phyloP scores from a whole-genome alignment of 2,797 vertebrate genomes.

The Hephaestus fuliginosus region DNA sequence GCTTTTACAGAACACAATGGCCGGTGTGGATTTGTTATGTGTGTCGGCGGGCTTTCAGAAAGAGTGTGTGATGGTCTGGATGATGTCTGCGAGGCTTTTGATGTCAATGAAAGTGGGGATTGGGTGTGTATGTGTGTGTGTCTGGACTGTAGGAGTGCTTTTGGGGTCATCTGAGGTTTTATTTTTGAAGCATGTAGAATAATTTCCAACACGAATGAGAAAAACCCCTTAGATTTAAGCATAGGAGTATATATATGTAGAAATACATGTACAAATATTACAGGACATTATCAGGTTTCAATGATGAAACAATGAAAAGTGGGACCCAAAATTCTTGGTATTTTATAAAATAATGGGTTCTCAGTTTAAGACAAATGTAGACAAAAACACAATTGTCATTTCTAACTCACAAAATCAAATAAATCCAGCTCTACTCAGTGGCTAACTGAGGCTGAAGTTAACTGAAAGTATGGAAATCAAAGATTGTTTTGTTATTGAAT shows the following conservation, averaged over 20 bases:
- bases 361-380: too few relatives aligned
- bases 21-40: constrained; percentile 4
- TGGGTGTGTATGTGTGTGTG: not conserved
- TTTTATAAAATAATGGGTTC: too few relatives aligned
- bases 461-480: too few relatives aligned
- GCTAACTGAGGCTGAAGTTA: too few relatives aligned
- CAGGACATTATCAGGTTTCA: not conserved
- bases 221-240: not conserved
- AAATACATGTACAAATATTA: too few relatives aligned
- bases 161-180: constrained; percentile 5
- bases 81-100: constrained; percentile 15
- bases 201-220: not conserved
- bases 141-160: not conserved
- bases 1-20: constrained; percentile 35
- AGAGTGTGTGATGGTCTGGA: not conserved
- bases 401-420: too few relatives aligned
- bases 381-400: too few relatives aligned
- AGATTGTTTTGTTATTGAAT: too few relatives aligned
- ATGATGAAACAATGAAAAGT: not conserved
- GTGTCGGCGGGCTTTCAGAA: not conserved
- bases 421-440: too few relatives aligned
- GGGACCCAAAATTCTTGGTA: too few relatives aligned
- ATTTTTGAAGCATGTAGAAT: not conserved
- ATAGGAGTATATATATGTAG: too few relatives aligned
- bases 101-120: not conserved